These are phyloP conservation scores for Amblyopsis rosae DNA, from an alignment of 2,113 vertebrate species.

Conservation along the genomic window DNA sequence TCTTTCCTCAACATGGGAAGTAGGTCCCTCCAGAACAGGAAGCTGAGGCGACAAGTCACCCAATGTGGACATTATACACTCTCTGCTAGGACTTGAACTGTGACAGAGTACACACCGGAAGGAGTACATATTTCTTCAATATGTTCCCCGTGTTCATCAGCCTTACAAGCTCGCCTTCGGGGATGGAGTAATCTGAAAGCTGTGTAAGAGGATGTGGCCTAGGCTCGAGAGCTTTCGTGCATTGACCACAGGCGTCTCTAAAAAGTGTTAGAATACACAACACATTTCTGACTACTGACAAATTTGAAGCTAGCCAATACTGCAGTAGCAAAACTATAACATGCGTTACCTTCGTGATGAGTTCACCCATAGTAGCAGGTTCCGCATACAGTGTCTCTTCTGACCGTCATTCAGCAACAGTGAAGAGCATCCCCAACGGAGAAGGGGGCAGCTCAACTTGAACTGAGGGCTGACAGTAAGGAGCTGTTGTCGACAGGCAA, in stretches of 20 bases:
- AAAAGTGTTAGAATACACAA: too few relatives aligned
- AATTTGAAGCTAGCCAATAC: too few relatives aligned
- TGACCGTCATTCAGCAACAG: slow-evolving; percentile 39
- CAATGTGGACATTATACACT: neutral
- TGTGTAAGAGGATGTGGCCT: slow-evolving; percentile 5
- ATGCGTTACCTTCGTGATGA: slow-evolving; percentile 64
- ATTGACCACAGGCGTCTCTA: too few relatives aligned
- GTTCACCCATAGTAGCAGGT: slow-evolving; percentile 44
- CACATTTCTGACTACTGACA: too few relatives aligned
- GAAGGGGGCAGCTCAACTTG: slow-evolving; percentile 59
- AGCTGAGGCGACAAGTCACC: too few relatives aligned
- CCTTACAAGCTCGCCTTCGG: slow-evolving; percentile 9
- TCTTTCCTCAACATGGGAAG: too few relatives aligned
- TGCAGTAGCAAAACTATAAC: slow-evolving; percentile 33
- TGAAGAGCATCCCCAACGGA: slow-evolving; percentile 41
- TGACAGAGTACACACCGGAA: neutral
- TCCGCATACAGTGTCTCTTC: slow-evolving; percentile 25
- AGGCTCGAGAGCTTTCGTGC: neutral
- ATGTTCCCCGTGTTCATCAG: neutral
- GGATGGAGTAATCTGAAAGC: neutral
- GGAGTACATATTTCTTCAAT: neutral
- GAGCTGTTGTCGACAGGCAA: slow-evolving; percentile 64
- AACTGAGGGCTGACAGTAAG: slow-evolving; percentile 62
- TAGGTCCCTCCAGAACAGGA: neutral
- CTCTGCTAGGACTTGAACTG: neutral